Conservation (phyloP, 2,797 vertebrate species). For the Pagetopsis macropterus region DNA sequence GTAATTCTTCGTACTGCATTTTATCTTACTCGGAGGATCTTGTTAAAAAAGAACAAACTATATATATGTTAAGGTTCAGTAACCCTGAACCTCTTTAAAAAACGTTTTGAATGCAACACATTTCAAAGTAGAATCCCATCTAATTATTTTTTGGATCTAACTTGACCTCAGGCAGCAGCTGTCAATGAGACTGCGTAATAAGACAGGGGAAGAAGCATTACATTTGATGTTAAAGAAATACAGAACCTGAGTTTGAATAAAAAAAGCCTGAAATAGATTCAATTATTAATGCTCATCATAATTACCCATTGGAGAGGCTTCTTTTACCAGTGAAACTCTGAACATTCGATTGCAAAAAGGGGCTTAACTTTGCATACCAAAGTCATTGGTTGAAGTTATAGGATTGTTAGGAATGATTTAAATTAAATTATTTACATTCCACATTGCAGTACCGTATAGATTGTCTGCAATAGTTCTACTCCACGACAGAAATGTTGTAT, state of each 20-base stretch:
- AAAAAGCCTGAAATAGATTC: slow-evolving; percentile 14
- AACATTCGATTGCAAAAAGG: slow-evolving; percentile 17
- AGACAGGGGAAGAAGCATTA: slow-evolving; percentile 6
- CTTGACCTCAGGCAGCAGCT: slow-evolving; percentile 31
- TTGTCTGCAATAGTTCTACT: not conserved
- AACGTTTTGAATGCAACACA: slow-evolving; percentile 28
- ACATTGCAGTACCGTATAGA: not conserved
- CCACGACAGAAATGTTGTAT: not conserved
- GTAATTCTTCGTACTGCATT: not conserved
- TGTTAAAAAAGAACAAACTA: not conserved
- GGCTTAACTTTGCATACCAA: slow-evolving; percentile 1
- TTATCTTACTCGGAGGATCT: not conserved
- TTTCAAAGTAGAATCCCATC: slow-evolving; percentile 35
- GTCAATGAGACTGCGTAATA: slow-evolving; percentile 34
- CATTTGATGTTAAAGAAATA: slow-evolving; percentile 15
- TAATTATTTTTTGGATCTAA: slow-evolving; percentile 24
- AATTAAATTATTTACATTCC: slow-evolving; percentile 37
- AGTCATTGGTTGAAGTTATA: slow-evolving; percentile 24
- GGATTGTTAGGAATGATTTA: slow-evolving; percentile 17
- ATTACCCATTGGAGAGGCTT: slow-evolving; percentile 2
- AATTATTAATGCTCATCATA: slow-evolving; percentile 36
- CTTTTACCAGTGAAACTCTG: slow-evolving; percentile 2
- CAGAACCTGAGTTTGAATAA: slow-evolving; percentile 2
- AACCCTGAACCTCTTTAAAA: not conserved
- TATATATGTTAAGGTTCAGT: slow-evolving; percentile 1